Evolutionary conservation across 2,113 vertebrate genomes (phyloP).

Genomic region (Clarias macrocephalus): DNA sequence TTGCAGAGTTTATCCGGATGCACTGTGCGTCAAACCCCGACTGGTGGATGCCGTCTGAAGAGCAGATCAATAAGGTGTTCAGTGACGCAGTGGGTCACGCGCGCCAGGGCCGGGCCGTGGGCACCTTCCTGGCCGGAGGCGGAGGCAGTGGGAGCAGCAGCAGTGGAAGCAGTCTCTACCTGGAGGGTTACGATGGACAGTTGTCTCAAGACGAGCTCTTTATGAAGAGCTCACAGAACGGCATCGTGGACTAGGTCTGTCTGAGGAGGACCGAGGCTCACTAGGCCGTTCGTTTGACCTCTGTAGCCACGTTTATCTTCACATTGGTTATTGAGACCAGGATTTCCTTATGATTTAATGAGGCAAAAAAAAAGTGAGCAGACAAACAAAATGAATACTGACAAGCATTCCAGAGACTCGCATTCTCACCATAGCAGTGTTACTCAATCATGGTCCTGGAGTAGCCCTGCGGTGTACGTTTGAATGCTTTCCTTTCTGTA

Average conservation of each 20-base stretch:
- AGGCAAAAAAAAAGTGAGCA: background rate
- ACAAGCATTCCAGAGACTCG: slow-evolving; percentile 12
- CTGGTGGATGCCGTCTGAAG: slow-evolving; percentile 99
- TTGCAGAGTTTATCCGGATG: slow-evolving; percentile 97
- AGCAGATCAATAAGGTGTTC: slow-evolving; percentile 99
- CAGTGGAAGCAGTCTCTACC: slow-evolving; percentile 84
- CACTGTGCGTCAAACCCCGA: slow-evolving; percentile 97
- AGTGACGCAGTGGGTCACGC: slow-evolving; percentile 96
- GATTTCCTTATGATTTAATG: background rate
- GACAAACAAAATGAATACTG: background rate
- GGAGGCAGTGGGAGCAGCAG: slow-evolving; percentile 68
- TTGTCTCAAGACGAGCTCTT: slow-evolving; percentile 84
- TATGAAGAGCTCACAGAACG: slow-evolving; percentile 81
- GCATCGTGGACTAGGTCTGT: slow-evolving; percentile 81
- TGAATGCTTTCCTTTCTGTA: background rate
- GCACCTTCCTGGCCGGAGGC: slow-evolving; percentile 82
- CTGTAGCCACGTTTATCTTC: background rate
- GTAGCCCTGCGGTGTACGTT: background rate
- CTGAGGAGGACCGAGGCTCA: background rate
- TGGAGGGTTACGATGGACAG: slow-evolving; percentile 86
- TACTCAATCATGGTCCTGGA: background rate
- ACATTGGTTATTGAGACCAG: background rate
- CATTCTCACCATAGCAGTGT: background rate
- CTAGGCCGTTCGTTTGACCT: background rate
- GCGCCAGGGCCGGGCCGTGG: slow-evolving; percentile 92